Evolutionary conservation across 2,888 invertebrate species (phyloP).

Genomic region (Tipula confusa): DNA sequence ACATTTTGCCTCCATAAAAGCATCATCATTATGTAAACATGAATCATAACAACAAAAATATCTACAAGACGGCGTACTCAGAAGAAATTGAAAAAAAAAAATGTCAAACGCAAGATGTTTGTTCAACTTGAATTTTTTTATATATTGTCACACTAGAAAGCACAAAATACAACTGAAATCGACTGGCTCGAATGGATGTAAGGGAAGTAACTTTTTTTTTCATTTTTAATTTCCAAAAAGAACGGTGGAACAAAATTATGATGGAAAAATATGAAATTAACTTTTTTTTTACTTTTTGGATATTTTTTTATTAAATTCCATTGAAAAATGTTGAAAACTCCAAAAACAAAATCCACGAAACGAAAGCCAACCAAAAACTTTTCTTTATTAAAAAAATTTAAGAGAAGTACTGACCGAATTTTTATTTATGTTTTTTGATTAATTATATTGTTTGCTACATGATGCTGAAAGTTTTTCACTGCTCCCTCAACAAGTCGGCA

Average conservation of each 20-base stretch:
- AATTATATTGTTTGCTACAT: background rate
- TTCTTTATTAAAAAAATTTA: background rate
- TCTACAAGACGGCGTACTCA: background rate
- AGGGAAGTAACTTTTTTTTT: background rate
- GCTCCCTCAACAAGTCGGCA: background rate
- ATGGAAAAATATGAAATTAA: background rate
- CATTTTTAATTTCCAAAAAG: background rate
- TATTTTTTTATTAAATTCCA: background rate
- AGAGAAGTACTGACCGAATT: background rate
- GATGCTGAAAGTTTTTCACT: background rate
- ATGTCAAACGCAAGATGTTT: conserved; percentile 25
- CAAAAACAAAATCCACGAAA: no score
- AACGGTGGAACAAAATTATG: background rate
- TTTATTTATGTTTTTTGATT: background rate
- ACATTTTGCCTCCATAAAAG: background rate
- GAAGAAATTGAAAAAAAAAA: background rate
- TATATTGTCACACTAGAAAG: background rate
- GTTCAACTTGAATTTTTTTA: background rate
- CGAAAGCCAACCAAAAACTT: background rate
- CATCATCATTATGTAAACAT: conserved; percentile 12
- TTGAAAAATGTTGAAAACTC: background rate
- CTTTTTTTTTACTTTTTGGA: background rate
- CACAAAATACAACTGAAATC: background rate
- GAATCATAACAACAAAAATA: conserved; percentile 8
- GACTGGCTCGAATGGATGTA: background rate